Evolutionary conservation across 2,888 invertebrate genomes (phyloP), one percentile per base, ranked within the genome.

Genomic region (Tanypteryx hageni): DNA sequence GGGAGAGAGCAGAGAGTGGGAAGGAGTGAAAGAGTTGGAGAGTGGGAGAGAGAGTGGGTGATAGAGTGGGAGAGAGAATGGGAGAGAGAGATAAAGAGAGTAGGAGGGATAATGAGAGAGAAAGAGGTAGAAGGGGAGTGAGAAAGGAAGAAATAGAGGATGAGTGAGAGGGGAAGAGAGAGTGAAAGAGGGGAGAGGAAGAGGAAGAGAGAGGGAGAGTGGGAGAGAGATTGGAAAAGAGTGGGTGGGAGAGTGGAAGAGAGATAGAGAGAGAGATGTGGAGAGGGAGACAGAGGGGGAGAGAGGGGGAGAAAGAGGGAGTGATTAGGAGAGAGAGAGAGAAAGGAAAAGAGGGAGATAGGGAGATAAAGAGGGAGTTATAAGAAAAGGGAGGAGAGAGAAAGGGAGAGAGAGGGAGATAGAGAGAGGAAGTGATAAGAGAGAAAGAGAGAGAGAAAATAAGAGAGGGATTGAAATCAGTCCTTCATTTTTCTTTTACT

Each of bases 381-480:
- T n/a, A n/a, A n/a, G n/a, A n/a, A n/a, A n/a, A 92, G 76, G 83
- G 83, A n/a, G 58, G 84, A 64, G 31, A 31, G 68, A 81, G 81
- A 76, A 84, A 84, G 89, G 89, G 89, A 76, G 86, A 92, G 85
- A 57, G 64, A 92, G 92, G 92, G 82, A 58, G 76, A 86, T 44
- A 92, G 76, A 56, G 27, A 10, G 44, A 44, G 1, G 81, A 31
- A 27, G 57, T 59, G 31, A 76, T 31, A 68, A 58, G 64, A 58
- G 16, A 91, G 91, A 61, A 59, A 16, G 8, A 13, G 2, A 10
- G 56, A n/a, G 27, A n/a, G 22, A 86, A 68, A 56, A 59, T 27
- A 22, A 18, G n/a, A 81, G 58, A 11, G 0, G 76, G 44, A 44
- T 0, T 64, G 64, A 7, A 16, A 44, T 11, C 14, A 16, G 82